Evolutionary conservation across 2,113 vertebrate species (phyloP).

Genomic region (Pseudois nayaur): DNA sequence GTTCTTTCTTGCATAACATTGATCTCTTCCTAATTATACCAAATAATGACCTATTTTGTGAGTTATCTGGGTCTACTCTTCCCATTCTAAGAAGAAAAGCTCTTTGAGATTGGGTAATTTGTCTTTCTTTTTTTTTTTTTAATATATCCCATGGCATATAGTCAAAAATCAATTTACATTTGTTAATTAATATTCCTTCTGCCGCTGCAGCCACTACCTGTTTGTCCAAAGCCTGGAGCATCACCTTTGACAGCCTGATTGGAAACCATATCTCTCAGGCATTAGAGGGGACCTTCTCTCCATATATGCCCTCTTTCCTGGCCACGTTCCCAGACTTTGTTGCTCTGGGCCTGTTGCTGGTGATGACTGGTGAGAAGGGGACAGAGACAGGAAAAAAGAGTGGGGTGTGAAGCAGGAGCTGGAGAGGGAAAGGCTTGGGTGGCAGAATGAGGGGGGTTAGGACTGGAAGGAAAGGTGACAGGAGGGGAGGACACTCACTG

Average conservation of each 20-base stretch:
- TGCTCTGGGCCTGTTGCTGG: slow-evolving; percentile 85
- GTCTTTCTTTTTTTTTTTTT: no score
- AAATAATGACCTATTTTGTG: not conserved
- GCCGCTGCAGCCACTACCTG: slow-evolving; percentile 80
- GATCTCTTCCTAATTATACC: not conserved
- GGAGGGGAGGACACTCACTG: no score
- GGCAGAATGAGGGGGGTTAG: no score
- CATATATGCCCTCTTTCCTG: slow-evolving; percentile 83
- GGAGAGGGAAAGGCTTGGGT: no score
- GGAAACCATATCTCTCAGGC: slow-evolving; percentile 89
- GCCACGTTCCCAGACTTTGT: slow-evolving; percentile 89
- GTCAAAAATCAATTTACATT: fast-evolving
- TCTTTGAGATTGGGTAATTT: not conserved
- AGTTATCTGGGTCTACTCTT: not conserved
- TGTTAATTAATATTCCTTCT: fast-evolving
- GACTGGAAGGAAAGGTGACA: no score
- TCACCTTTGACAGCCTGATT: slow-evolving; percentile 86
- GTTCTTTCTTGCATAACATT: not conserved
- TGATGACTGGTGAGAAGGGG: slow-evolving; percentile 86
- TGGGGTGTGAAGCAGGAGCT: no score
- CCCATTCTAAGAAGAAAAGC: not conserved
- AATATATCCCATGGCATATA: not conserved
- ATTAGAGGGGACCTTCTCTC: slow-evolving; percentile 78
- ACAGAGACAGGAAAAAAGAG: fast-evolving
- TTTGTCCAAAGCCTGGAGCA: slow-evolving; percentile 92